These are phyloP conservation scores for Trematomus loennbergii DNA, from an alignment of 2,113 vertebrate genomes.

Conservation along the genomic window DNA sequence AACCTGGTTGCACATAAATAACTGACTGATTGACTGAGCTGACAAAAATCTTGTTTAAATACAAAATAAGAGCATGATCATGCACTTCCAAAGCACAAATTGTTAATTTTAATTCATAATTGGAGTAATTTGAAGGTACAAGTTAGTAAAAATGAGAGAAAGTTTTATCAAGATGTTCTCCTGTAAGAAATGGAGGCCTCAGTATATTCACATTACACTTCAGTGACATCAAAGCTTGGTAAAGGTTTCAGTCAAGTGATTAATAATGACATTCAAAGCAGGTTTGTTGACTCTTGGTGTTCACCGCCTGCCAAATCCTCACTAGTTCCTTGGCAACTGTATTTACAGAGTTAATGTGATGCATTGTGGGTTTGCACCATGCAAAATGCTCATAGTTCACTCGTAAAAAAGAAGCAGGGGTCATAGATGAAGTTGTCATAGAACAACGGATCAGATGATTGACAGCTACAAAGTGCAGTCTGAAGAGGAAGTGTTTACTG, in stretches of 20 bases:
- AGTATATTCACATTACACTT: background rate
- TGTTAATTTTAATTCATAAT: no score
- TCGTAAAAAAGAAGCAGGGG: background rate
- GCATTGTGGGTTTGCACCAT: background rate
- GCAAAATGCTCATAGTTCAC: background rate
- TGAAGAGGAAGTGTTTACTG: slow-evolving; percentile 23
- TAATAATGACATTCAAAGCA: background rate
- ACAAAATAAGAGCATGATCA: background rate
- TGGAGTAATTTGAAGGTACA: background rate
- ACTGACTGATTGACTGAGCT: slow-evolving; percentile 2
- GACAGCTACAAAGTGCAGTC: background rate
- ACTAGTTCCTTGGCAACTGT: background rate
- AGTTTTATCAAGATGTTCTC: background rate
- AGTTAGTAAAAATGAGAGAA: background rate
- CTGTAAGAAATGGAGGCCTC: background rate
- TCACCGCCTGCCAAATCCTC: background rate
- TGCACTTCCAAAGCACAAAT: no score
- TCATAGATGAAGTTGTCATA: no score
- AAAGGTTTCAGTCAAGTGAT: background rate
- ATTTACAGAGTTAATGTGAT: background rate
- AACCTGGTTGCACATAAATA: slow-evolving; percentile 4
- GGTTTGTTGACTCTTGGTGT: slow-evolving; percentile 48
- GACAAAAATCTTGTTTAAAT: background rate
- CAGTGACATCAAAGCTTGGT: background rate
- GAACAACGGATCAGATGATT: background rate